Evolutionary conservation across 1,140 invertebrate species (phyloP).

Genomic region (Periplaneta americana): DNA sequence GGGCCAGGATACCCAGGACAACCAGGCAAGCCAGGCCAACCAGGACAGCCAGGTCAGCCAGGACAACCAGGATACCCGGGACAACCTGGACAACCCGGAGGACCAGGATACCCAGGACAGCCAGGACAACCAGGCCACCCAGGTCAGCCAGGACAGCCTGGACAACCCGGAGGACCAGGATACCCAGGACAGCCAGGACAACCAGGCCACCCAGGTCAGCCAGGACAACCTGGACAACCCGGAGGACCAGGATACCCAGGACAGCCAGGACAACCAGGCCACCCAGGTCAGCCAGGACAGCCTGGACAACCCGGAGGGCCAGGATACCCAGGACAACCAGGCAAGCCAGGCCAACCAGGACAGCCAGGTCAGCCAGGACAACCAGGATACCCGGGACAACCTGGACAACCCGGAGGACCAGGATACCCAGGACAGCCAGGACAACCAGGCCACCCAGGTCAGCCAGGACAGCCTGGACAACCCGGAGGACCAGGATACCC

Average conservation of each 20-base stretch:
- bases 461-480: conserved; percentile 9
- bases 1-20: conserved; percentile 21
- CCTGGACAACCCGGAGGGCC: neutral
- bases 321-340: neutral
- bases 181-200: conserved; percentile 24
- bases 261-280: conserved; percentile 8
- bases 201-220: conserved; percentile 21
- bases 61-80: conserved; percentile 11
- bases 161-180: conserved; percentile 17
- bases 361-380: conserved; percentile 8
- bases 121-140: conserved; percentile 23
- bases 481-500: conserved; percentile 23
- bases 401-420: neutral
- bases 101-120: conserved; percentile 21
- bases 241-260: conserved; percentile 19
- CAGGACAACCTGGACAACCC: neutral
- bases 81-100: conserved; percentile 17
- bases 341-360: conserved; percentile 20
- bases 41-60: conserved; percentile 6
- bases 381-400: neutral
- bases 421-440: conserved; percentile 12
- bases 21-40: conserved; percentile 21
- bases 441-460: conserved; percentile 12
- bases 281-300: neutral
- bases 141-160: conserved; percentile 18